phyloP scores from a whole-genome alignment of 2,888 invertebrate species.

The Megamerina dolium region DNA sequence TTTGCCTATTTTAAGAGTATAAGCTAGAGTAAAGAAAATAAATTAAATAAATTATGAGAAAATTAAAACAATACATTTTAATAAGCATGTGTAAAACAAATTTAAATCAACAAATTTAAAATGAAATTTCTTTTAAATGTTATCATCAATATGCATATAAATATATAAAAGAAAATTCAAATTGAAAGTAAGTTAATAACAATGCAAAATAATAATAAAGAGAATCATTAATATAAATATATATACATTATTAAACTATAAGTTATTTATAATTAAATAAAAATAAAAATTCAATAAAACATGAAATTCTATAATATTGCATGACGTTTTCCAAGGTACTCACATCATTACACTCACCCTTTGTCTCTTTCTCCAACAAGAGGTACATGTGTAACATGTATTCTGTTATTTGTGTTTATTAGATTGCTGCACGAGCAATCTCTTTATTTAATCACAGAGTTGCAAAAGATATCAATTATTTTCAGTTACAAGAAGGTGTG shows the following conservation, averaged over 20 bases:
- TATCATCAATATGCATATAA: conserved; percentile 18
- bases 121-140: conserved; percentile 25
- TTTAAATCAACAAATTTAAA: conserved; percentile 5
- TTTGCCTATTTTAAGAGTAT: background rate
- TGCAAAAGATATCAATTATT: too few species aligned
- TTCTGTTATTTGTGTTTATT: too few species aligned
- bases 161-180: conserved; percentile 12
- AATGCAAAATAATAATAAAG: conserved; percentile 19
- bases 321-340: too few species aligned
- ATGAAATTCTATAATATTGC: too few species aligned
- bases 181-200: conserved; percentile 11
- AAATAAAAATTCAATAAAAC: conserved; percentile 26
- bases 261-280: conserved; percentile 50
- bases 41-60: conserved; percentile 3
- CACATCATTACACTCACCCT: too few species aligned
- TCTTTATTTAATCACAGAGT: too few species aligned
- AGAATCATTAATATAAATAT: conserved; percentile 29
- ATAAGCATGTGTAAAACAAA: conserved; percentile 20
- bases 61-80: conserved; percentile 7
- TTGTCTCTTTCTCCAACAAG: too few species aligned
- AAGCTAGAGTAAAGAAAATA: background rate
- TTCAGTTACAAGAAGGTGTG: too few species aligned
- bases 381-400: too few species aligned
- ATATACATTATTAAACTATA: conserved; percentile 44
- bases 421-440: too few species aligned